phyloP scores from a whole-genome alignment of 2,888 invertebrate species.

The Caenorhabditis uteleia region DNA sequence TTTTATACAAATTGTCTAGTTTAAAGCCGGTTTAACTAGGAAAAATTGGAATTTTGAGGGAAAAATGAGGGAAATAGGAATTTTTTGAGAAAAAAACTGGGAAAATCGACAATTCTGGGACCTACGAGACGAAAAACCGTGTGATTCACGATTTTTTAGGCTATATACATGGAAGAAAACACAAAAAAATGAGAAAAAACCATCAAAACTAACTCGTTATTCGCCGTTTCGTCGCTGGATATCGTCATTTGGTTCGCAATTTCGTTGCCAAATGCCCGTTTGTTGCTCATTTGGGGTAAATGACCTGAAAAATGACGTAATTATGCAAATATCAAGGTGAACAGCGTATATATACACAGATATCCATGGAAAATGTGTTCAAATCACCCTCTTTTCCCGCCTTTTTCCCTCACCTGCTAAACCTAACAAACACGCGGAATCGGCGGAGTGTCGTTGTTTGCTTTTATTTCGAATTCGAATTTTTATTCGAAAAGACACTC shows the following conservation, averaged over 20 bases:
- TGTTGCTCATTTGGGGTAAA: constrained; percentile 22
- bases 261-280: constrained; percentile 26
- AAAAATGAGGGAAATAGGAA: too few species aligned
- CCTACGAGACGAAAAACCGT: too few species aligned
- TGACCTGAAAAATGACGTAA: not conserved
- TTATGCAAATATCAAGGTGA: constrained; percentile 1
- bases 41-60: too few species aligned
- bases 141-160: too few species aligned
- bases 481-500: too few species aligned
- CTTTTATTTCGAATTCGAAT: not conserved
- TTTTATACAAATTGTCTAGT: too few species aligned
- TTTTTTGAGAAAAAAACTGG: too few species aligned
- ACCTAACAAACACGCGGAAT: constrained; percentile 10
- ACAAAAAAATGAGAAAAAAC: not conserved
- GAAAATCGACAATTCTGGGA: too few species aligned
- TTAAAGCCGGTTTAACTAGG: too few species aligned
- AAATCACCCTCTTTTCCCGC: not conserved
- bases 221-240: too few species aligned
- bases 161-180: not conserved
- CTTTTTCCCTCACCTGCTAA: not conserved
- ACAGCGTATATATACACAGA: not conserved
- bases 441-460: constrained; percentile 22
- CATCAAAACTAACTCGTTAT: too few species aligned
- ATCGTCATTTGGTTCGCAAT: constrained; percentile 28
- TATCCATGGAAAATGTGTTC: not conserved